Evolutionary conservation across 2,797 vertebrate species (phyloP).

Genomic region (Manis javanica): DNA sequence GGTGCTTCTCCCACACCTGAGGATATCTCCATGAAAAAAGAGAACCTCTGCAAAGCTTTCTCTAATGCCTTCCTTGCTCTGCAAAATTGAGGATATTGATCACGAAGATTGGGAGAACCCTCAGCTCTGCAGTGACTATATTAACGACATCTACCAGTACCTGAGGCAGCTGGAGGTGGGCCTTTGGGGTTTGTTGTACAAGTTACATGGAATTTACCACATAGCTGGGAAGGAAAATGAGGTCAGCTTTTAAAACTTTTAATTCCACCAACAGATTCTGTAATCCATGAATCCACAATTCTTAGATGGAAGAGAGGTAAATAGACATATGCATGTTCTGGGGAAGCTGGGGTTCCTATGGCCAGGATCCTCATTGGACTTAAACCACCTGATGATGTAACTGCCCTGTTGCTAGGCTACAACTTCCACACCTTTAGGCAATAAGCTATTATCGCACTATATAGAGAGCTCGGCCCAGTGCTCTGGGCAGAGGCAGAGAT

Average conservation of each 20-base stretch:
- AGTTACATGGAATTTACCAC: background rate
- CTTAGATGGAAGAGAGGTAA: constrained; percentile 92
- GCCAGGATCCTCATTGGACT: too few species aligned
- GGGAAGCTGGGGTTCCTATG: too few species aligned
- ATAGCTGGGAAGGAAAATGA: accelerated
- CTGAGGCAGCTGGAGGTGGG: constrained; percentile 93
- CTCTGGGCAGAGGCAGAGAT: too few species aligned
- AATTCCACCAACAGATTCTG: constrained; percentile 86
- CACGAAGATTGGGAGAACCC: constrained; percentile 90
- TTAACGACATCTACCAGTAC: constrained; percentile 95
- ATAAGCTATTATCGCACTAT: too few species aligned
- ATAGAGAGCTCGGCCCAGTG: too few species aligned
- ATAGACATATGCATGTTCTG: constrained; percentile 88
- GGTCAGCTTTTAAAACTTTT: background rate
- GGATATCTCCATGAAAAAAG: constrained; percentile 91
- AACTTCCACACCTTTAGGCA: too few species aligned
- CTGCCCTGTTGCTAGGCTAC: too few species aligned
- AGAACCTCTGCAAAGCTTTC: constrained; percentile 94
- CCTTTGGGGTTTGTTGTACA: accelerated
- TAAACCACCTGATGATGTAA: too few species aligned
- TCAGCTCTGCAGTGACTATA: constrained; percentile 94
- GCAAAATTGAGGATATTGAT: constrained; percentile 92
- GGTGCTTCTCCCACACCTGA: constrained; percentile 74
- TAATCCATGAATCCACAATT: constrained; percentile 90
- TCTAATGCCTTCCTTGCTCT: constrained; percentile 90